phyloP scores from a whole-genome alignment of 2,888 invertebrate genomes.

The Craniophora ligustri region DNA sequence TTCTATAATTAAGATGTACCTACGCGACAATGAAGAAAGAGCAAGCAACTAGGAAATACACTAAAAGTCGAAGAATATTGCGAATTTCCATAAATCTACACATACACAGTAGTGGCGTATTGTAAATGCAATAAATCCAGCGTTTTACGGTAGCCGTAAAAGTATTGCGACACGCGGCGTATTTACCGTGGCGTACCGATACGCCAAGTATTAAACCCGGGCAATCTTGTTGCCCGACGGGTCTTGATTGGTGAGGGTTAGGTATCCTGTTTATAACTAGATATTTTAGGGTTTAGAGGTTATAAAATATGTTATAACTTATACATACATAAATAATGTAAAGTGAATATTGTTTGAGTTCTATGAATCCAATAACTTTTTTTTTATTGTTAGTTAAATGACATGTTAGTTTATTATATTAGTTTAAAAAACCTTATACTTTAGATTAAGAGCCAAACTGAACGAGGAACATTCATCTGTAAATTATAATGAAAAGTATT shows the following conservation, averaged over 20 bases:
- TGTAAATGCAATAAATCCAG: slow-evolving; percentile 53
- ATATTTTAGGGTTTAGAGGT: slow-evolving; percentile 3
- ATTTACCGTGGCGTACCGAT: slow-evolving; percentile 33
- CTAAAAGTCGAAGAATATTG: not conserved
- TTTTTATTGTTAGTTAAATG: too few relatives aligned
- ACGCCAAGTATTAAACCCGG: slow-evolving; percentile 30
- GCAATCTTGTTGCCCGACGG: slow-evolving; percentile 30
- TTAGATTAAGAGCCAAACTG: too few relatives aligned
- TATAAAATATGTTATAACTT: slow-evolving; percentile 4
- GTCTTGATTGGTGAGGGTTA: slow-evolving; percentile 19
- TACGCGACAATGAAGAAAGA: not conserved
- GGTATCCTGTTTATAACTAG: slow-evolving; percentile 6
- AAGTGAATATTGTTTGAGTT: too few relatives aligned
- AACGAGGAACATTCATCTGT: too few relatives aligned
- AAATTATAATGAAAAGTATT: too few relatives aligned
- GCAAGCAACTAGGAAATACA: not conserved
- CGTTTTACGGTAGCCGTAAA: slow-evolving; percentile 53
- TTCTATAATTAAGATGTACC: too few relatives aligned
- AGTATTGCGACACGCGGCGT: slow-evolving; percentile 52
- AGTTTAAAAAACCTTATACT: too few relatives aligned
- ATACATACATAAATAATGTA: too few relatives aligned
- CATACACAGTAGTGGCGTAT: slow-evolving; percentile 35
- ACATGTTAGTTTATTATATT: too few relatives aligned
- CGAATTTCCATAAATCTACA: slow-evolving; percentile 38
- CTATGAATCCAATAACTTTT: too few relatives aligned